Evolutionary conservation across 2,888 invertebrate species (phyloP).

Genomic region (Periphyllus acericola): DNA sequence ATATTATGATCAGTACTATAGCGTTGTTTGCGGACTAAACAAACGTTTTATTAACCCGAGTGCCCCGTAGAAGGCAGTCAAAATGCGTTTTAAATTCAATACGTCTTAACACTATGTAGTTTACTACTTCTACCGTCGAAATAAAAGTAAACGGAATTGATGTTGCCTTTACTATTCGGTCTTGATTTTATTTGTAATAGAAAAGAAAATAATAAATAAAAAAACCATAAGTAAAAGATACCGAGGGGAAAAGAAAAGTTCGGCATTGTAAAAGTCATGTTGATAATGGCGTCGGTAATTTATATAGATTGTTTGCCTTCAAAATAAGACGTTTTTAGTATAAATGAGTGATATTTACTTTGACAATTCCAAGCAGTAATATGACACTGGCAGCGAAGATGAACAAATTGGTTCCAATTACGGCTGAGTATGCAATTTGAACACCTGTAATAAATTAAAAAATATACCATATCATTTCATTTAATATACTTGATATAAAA

Average conservation of each 20-base stretch:
- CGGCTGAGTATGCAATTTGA: constrained; percentile 82
- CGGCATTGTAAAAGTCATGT: constrained; percentile 27
- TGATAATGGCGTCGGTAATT: constrained; percentile 20
- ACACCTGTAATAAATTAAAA: constrained; percentile 74
- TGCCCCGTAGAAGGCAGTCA: neutral
- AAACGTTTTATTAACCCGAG: constrained; percentile 9
- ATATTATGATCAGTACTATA: neutral
- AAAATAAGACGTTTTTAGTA: constrained; percentile 35
- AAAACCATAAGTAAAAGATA: constrained; percentile 15
- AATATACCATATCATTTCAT: neutral
- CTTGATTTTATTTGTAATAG: constrained; percentile 19
- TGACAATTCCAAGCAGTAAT: constrained; percentile 79
- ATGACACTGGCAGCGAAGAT: constrained; percentile 79
- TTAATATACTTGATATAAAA: neutral
- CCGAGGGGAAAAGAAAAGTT: constrained; percentile 9
- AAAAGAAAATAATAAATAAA: constrained; percentile 25
- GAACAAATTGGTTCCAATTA: constrained; percentile 82
- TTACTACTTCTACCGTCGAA: neutral
- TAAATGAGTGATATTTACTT: constrained; percentile 71
- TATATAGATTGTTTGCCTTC: constrained; percentile 24
- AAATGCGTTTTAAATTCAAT: constrained; percentile 9
- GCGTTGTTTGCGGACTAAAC: neutral
- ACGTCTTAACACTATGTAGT: neutral
- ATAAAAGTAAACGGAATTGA: constrained; percentile 22
- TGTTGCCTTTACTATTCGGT: constrained; percentile 11